A percentile compares a stretch with the other conserved stretches of the same genome.
phyloP scores from a whole-genome alignment of 2,888 invertebrate species.

The Meliscaeva auricollis region DNA sequence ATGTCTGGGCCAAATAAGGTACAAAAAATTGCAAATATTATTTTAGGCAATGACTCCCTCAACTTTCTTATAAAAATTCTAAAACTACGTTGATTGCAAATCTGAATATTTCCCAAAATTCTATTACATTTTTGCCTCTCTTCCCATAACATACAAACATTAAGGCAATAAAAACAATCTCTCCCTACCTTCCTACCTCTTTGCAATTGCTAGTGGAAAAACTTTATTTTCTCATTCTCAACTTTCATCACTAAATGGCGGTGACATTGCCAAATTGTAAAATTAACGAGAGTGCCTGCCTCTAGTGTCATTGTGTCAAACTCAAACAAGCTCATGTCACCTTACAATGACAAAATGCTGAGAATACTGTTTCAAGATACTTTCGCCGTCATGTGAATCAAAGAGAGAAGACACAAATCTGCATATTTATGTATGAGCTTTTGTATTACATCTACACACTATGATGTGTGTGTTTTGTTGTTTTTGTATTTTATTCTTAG shows the following conservation, averaged over 20 bases:
- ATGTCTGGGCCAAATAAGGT: no score
- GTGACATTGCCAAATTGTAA: conserved; percentile 74
- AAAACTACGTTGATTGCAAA: conserved; percentile 7
- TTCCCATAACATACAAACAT: no score
- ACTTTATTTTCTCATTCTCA: conserved; percentile 32
- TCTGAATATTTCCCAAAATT: conserved; percentile 1
- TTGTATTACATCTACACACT: neutral
- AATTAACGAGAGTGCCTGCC: conserved; percentile 70
- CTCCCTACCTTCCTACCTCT: neutral
- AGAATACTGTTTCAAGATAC: neutral
- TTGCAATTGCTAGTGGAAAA: neutral
- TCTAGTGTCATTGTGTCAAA: conserved; percentile 70
- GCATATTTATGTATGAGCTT: conserved; percentile 62
- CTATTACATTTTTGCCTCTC: no score
- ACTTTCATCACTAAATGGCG: conserved; percentile 68
- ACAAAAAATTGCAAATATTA: no score
- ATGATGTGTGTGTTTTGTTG: neutral
- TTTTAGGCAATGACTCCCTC: no score
- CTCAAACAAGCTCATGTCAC: conserved; percentile 70
- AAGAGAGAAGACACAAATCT: conserved; percentile 56
- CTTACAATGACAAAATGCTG: conserved; percentile 67
- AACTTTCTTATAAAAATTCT: neutral
- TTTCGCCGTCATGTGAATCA: neutral
- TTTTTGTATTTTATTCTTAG: neutral
- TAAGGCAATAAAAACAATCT: neutral